Conservation (phyloP, 2,113 vertebrate species). For the Psilopsiagon aymara region DNA sequence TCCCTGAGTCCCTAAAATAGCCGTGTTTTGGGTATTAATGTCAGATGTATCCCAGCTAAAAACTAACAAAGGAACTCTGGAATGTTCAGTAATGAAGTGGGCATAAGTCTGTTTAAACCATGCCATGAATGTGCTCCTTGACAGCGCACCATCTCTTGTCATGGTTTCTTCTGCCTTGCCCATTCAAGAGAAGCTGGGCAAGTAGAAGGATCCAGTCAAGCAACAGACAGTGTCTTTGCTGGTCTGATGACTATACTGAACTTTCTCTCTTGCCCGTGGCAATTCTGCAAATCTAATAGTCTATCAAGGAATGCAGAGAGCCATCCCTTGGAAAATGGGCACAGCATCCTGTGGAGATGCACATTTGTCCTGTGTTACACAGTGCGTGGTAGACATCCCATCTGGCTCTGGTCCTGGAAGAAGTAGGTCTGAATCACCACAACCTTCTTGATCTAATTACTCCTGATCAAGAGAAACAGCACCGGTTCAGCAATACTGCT, state of each 20-base stretch:
- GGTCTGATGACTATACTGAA: background rate
- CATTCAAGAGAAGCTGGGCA: background rate
- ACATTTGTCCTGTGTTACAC: background rate
- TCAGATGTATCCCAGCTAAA: background rate
- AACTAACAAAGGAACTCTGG: background rate
- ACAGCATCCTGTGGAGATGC: background rate
- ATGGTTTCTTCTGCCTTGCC: background rate
- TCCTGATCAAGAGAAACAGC: background rate
- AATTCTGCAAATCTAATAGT: background rate
- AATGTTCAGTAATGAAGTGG: accelerated
- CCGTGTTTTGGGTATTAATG: background rate
- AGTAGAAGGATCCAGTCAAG: background rate
- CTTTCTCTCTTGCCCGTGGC: accelerated
- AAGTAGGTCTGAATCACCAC: background rate
- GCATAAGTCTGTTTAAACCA: background rate
- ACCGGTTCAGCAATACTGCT: background rate
- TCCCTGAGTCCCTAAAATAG: background rate
- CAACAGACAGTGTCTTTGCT: background rate
- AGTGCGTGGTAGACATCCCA: background rate
- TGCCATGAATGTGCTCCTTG: background rate
- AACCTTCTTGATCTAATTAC: background rate
- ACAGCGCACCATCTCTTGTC: background rate
- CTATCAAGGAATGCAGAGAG: background rate
- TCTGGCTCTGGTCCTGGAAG: background rate
- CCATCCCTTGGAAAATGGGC: background rate